Percentiles rank a stretch among this genome's conserved stretches.
Evolutionary conservation across 2,113 vertebrate species (phyloP).

Genomic region (Emydocephalus ijimae): DNA sequence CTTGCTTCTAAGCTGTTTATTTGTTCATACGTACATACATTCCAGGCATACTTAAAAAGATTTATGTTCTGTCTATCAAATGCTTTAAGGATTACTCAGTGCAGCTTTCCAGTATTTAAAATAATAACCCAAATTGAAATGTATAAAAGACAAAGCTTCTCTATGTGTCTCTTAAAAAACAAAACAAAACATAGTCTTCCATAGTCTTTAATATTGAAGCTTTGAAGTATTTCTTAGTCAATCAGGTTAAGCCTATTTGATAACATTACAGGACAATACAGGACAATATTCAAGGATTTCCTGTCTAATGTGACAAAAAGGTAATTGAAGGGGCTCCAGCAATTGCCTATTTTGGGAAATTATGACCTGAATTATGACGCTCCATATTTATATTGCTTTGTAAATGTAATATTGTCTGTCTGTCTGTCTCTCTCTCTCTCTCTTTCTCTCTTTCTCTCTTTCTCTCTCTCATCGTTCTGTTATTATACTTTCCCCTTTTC

Average conservation of each 20-base stretch:
- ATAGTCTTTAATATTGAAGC: background rate
- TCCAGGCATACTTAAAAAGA: background rate
- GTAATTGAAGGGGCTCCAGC: background rate
- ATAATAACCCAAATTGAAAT: background rate
- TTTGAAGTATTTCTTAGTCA: background rate
- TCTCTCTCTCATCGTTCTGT: background rate
- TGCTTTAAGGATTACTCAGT: background rate
- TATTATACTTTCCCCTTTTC: background rate
- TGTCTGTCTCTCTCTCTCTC: rapidly evolving
- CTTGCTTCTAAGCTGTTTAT: background rate
- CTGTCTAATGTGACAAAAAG: background rate
- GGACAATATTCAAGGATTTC: background rate
- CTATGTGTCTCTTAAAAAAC: background rate
- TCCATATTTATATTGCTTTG: background rate
- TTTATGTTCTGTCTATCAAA: background rate
- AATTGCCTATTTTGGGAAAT: background rate
- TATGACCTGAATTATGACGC: background rate
- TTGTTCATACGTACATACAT: background rate
- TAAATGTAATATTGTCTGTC: background rate
- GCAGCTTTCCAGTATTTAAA: background rate
- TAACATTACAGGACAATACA: background rate
- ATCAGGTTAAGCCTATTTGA: background rate
- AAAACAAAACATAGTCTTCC: background rate
- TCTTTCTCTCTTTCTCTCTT: background rate
- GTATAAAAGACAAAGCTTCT: background rate